Base-by-base conservation (phyloP, 2,113 vertebrate genomes). In the Puntigrus tetrazona region DNA sequence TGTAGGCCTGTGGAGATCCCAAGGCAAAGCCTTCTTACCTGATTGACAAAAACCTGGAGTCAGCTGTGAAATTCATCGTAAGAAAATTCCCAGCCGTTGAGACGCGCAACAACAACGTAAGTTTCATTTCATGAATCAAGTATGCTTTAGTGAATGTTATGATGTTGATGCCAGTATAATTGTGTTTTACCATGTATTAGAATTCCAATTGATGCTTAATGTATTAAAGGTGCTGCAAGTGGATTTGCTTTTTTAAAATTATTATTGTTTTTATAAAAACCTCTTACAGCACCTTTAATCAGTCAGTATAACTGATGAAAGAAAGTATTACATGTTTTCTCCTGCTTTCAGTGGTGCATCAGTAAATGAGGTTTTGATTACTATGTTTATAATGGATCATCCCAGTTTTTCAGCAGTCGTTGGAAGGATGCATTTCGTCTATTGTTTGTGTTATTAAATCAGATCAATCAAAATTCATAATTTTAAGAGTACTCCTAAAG, bases 11-110 rank as follows among this genome's bases (percentile, higher is more conserved):
- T 52, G 97, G 97, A 67, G 98, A 99, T 81, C 97, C 98, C 86
- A 99, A 99, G 95, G 98, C 97, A 86, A 99, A 99, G 92, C 97
- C 98, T 86, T 99, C 97, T 34, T 99, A 98, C 90, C 96, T 99
- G 86, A 97, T 99, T 34, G 97, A 99, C 92, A 99, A 98, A 95
- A 99, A 99, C 91, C 91, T 99, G 92, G 98, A 99, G 92, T 98
- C 97, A 61, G 98, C 97, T 9, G 97, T 99, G 91, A 99, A 99
- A 94, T 99, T 99, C 91, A 99, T 99, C 88, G 97, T 99, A 91
- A 95, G 97, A 90, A 99, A 99, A 91, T 99, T 99, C 76, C 97
- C 98, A 41, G 97, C 97, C 41, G 97, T 99, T 88, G 98, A 99
- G 93, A 99, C 98, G 0, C 96, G 97, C 67, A 99, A 99, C 92